A percentile compares a stretch with the other conserved stretches of the same genome.
Conservation (phyloP, 2,797 vertebrate species). For the Pangasius sanitwongsei region DNA sequence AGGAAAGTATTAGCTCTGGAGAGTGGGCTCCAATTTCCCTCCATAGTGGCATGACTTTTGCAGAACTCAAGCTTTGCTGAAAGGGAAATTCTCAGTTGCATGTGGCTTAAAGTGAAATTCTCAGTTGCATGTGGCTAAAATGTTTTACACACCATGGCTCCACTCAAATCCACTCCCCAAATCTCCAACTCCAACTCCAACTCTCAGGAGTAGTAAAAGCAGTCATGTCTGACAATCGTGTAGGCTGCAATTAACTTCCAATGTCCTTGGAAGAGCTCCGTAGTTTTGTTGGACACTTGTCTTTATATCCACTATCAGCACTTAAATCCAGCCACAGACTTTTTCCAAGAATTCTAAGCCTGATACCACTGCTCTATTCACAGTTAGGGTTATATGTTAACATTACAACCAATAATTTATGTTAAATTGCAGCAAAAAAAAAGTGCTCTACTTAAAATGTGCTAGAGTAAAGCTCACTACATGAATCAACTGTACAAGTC, state of each 20-base stretch:
- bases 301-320: background rate
- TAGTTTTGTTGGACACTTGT: background rate
- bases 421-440: background rate
- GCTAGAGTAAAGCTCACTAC: background rate
- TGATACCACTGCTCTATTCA: background rate
- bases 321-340: background rate
- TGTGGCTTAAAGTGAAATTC: background rate
- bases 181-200: background rate
- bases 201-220: background rate
- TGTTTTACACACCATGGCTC: background rate
- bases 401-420: background rate
- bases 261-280: background rate
- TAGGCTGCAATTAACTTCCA: background rate
- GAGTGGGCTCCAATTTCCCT: constrained; percentile 26
- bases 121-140: background rate
- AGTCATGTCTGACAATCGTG: background rate
- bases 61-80: background rate
- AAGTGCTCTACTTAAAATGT: background rate
- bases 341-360: background rate
- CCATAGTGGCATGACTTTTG: background rate
- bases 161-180: background rate
- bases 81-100: background rate
- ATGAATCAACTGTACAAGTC: background rate
- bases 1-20: constrained; percentile 48
- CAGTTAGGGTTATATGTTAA: background rate